These are phyloP conservation scores for Ceratitis capitata DNA, from an alignment of 1,140 invertebrate species.

Conservation along the genomic window DNA sequence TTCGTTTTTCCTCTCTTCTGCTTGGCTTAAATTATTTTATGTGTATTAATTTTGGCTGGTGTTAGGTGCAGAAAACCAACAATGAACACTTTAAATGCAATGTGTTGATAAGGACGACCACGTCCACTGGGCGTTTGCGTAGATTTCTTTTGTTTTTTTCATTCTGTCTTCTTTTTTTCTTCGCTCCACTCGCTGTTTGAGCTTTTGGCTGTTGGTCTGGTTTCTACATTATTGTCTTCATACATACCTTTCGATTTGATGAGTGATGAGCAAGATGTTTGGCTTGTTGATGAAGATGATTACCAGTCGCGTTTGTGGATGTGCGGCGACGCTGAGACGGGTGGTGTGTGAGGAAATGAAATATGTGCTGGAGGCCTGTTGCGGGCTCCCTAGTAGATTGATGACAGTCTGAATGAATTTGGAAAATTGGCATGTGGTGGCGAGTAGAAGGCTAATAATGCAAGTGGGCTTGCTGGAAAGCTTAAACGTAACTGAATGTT, in stretches of 20 bases:
- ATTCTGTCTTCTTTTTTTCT: background rate
- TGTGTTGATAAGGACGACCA: slow-evolving; percentile 36
- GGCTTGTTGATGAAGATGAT: slow-evolving; percentile 29
- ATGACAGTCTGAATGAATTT: slow-evolving; percentile 3
- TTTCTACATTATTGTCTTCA: no score
- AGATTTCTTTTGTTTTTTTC: background rate
- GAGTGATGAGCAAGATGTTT: slow-evolving; percentile 35
- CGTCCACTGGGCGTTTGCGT: slow-evolving; percentile 25
- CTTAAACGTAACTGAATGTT: background rate
- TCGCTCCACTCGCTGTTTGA: background rate
- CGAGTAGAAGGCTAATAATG: background rate
- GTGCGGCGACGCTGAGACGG: background rate
- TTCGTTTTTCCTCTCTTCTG: slow-evolving; percentile 7
- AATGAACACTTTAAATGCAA: slow-evolving; percentile 38
- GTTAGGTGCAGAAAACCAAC: slow-evolving; percentile 36
- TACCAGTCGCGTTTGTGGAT: background rate
- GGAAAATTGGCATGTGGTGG: background rate
- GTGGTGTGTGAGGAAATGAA: background rate
- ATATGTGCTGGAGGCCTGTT: background rate
- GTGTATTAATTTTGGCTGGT: slow-evolving; percentile 37
- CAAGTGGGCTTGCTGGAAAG: background rate
- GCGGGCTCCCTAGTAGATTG: background rate
- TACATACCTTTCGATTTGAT: slow-evolving; percentile 4
- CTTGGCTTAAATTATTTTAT: slow-evolving; percentile 35
- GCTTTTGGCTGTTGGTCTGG: background rate